Evolutionary conservation across 2,113 vertebrate genomes (phyloP), one percentile per base, ranked within the genome.

Genomic region (Malurus melanocephalus): DNA sequence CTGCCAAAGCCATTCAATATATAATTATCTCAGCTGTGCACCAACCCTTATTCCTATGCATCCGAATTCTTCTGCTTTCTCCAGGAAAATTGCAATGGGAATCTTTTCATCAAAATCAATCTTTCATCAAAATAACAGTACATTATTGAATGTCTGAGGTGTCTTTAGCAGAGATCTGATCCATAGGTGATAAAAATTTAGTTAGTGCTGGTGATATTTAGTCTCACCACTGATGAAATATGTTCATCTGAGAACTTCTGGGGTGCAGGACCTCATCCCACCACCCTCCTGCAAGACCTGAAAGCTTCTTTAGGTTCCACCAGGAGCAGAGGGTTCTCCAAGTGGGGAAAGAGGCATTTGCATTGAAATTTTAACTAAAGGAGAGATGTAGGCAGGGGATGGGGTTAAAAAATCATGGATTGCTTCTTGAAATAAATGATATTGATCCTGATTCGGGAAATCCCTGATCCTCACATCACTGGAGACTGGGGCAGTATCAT

Each of bases 1-100:
- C n/a, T 82, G 87, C 57, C 77, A 84, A 67, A 90, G 33, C 30
- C 18, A 26, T 92, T 93, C 76, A 74, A 85, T 90, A 61, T 82
- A 56, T 77, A 84, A 92, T 92, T 94, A 84, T 79, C 89, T 73
- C 88, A 85, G 76, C 88, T 71, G 26, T 73, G 64, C 73, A 88
- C 76, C 40, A 51, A 15, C 40, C 38, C 10, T 60, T 46, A 33
- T 71, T 72, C 75, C 77, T 82, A 33, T 26, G 30, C 33, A 66
- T 74, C 88, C 75, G 85, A 89, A 79, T 81, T 74, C 46, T 78
- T 81, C 28, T 52, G 56, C 80, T 46, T 95, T 90, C 72, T 77
- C 49, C 33, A 68, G 81, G 24, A 90, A 76, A 92, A 88, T 11
- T 68, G 69, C 53, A 74, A 43, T 43, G 49, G 80, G 53, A 95